Evolutionary conservation across 2,113 vertebrate species (phyloP), one percentile per base, ranked within the genome.

Genomic region (Ploceus nigricollis): DNA sequence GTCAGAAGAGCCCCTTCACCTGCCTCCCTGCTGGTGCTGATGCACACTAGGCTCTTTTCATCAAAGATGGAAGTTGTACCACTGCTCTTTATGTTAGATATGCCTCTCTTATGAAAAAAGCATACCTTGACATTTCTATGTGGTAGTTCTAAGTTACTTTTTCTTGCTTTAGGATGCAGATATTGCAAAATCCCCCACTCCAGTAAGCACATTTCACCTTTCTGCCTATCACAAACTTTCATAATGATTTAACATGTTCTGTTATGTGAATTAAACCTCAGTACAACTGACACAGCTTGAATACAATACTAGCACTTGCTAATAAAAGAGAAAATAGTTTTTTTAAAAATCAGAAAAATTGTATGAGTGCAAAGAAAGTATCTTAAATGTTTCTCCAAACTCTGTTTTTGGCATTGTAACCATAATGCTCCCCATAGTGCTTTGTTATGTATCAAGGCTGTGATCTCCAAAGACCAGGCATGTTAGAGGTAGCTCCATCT

Each of bases 391-490:
- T 84, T 91, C 53, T 51, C 6, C 13, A 14, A 64, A 48, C 42
- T 48, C 51, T 45, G 3, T 33, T 39, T 33, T 51, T 76, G 39
- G 10, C n/a, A 69, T 76, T 79, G 80, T 28, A 90, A 39, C 15
- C 7, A 5, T 25, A 72, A 65, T 33, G 57, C 37, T 69, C 23
- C 37, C 44, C 25, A 35, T 3, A 76, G 45, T 65, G 37, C 31
- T 50, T 68, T 89, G 68, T 72, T 24, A 42, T 80, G 9, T 22
- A 82, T 58, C 75, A 90, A 63, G 84, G 42, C 37, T 66, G 27
- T 77, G 73, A 91, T 93, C 84, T 93, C 58, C 15, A 18, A 65
- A 73, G 63, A 79, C 14, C 33, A 83, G 75, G 33, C 47, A 50
- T 7, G 42, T 73, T 51, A 77, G 10, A 83, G 13, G 72, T 54